These are phyloP conservation scores for Phengaris arion DNA, from an alignment of 2,888 invertebrate genomes.

Conservation along the genomic window DNA sequence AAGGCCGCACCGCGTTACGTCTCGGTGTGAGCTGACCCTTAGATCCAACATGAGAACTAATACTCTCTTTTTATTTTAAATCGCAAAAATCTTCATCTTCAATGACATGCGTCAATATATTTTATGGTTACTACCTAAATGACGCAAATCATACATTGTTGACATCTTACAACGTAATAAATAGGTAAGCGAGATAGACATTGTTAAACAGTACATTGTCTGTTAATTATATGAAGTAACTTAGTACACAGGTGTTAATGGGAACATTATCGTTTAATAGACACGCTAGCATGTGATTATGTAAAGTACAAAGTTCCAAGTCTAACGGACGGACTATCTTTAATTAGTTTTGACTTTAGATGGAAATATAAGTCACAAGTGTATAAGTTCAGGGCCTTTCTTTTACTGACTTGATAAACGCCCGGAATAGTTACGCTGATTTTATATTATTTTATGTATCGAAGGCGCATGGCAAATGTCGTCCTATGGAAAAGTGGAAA, in stretches of 20 bases:
- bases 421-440: not conserved
- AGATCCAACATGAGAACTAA: no score
- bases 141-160: not conserved
- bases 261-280: not conserved
- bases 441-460: not conserved
- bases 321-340: not conserved
- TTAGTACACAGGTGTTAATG: not conserved
- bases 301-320: not conserved
- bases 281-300: not conserved
- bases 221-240: no score
- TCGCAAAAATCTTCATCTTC: not conserved
- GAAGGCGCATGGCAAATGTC: not conserved
- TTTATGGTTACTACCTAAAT: not conserved
- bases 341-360: not conserved
- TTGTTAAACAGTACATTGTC: no score
- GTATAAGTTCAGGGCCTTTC: not conserved
- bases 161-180: not conserved
- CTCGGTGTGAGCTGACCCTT: no score
- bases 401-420: not conserved
- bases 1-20: no score
- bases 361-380: not conserved
- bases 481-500: no score
- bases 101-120: not conserved
- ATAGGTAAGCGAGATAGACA: no score
- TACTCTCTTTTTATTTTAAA: no score